phyloP scores from a whole-genome alignment of 2,797 vertebrate species.

The Bryconaethiops microstoma region DNA sequence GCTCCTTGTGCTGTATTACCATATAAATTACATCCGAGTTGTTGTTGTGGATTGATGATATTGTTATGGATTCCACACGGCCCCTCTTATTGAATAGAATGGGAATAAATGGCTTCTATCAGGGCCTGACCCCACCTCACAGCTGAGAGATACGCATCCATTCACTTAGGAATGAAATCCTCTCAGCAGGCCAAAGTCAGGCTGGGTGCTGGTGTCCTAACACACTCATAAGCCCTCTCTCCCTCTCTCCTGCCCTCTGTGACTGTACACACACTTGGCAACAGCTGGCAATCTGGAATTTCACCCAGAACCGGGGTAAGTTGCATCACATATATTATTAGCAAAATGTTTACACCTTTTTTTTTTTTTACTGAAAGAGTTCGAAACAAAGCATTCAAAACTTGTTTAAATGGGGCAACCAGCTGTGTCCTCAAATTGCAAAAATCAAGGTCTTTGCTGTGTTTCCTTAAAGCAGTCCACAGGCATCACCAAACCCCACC shows the following conservation, averaged over 20 bases:
- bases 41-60: conserved; percentile 76
- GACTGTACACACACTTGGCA: conserved; percentile 10
- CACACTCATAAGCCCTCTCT: conserved; percentile 53
- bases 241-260: conserved; percentile 40
- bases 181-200: conserved; percentile 57
- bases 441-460: conserved; percentile 23
- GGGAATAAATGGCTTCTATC: conserved; percentile 72
- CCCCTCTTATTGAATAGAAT: conserved; percentile 74
- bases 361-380: conserved; percentile 29
- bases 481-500: background rate
- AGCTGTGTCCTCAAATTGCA: conserved; percentile 49
- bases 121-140: conserved; percentile 61
- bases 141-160: conserved; percentile 56
- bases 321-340: conserved; percentile 51
- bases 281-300: conserved; percentile 28
- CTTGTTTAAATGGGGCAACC: conserved; percentile 33
- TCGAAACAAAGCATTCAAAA: conserved; percentile 37
- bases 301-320: conserved; percentile 26
- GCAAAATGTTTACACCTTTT: conserved; percentile 39
- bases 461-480: background rate
- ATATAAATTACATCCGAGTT: conserved; percentile 83
- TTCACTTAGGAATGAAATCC: conserved; percentile 62
- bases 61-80: conserved; percentile 76
- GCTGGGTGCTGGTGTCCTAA: conserved; percentile 49
- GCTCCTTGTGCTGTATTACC: conserved; percentile 73